Evolutionary conservation across 1,140 invertebrate genomes (phyloP).

Genomic region (Dendrolimus kikuchii): DNA sequence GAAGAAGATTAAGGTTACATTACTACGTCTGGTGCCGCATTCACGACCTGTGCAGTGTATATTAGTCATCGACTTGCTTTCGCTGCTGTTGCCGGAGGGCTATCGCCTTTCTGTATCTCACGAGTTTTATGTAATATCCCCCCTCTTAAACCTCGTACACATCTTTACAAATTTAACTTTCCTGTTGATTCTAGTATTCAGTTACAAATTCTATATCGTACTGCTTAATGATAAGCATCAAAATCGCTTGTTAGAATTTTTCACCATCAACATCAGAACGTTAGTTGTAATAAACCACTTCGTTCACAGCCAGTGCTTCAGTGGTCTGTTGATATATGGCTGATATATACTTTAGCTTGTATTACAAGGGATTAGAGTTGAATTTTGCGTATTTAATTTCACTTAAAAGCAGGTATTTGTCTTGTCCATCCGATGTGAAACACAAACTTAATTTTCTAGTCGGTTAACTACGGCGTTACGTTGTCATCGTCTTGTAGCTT

Average conservation of each 20-base stretch:
- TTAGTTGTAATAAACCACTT: slow-evolving; percentile 14
- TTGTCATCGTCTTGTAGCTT: background rate
- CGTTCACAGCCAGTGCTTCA: slow-evolving; percentile 11
- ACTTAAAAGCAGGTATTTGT: slow-evolving; percentile 16
- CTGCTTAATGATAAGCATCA: slow-evolving; percentile 11
- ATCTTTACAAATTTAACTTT: slow-evolving; percentile 14
- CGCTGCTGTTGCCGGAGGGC: slow-evolving; percentile 39
- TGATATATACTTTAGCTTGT: slow-evolving; percentile 2
- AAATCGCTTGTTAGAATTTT: slow-evolving; percentile 6
- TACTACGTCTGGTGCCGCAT: background rate
- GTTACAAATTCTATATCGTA: background rate
- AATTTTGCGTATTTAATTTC: slow-evolving; percentile 10
- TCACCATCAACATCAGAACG: slow-evolving; percentile 1
- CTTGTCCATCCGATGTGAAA: slow-evolving; percentile 9
- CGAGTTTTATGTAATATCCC: slow-evolving; percentile 52
- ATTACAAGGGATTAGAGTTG: slow-evolving; percentile 8
- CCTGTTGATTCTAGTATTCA: slow-evolving; percentile 1
- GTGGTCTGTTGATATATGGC: background rate
- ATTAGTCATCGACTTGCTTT: slow-evolving; percentile 45
- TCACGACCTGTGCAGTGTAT: slow-evolving; percentile 21
- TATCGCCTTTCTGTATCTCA: slow-evolving; percentile 35
- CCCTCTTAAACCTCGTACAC: slow-evolving; percentile 20
- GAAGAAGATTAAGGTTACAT: background rate
- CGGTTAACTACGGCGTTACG: background rate
- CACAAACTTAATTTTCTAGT: slow-evolving; percentile 17